A percentile compares a stretch with the other conserved stretches of the same genome.
Evolutionary conservation across 2,888 invertebrate species (phyloP).

Genomic region (Xestia c-nigrum): DNA sequence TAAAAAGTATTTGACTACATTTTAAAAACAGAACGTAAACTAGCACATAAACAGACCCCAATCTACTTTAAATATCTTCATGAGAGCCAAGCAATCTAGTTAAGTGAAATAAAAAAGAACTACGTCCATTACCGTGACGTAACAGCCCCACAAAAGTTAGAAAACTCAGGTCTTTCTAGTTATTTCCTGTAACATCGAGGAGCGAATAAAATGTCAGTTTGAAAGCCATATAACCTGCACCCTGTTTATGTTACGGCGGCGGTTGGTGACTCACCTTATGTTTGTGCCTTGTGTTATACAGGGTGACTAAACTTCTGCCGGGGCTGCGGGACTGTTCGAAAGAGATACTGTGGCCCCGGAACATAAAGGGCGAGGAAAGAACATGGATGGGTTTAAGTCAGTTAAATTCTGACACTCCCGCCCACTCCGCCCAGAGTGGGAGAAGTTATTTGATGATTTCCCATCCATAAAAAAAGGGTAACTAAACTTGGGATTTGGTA

Average conservation of each 20-base stretch:
- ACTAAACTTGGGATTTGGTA: background rate
- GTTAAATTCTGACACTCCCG: no score
- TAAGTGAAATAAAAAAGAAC: slow-evolving; percentile 48
- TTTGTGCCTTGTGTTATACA: slow-evolving; percentile 19
- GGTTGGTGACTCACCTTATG: slow-evolving; percentile 63
- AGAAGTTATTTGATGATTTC: no score
- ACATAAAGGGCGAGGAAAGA: no score
- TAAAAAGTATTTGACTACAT: background rate
- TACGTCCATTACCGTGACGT: slow-evolving; percentile 50
- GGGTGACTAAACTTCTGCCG: slow-evolving; percentile 12
- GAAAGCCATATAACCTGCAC: slow-evolving; percentile 67
- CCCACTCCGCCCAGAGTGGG: no score
- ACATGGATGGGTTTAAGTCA: no score
- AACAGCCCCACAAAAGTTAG: slow-evolving; percentile 31
- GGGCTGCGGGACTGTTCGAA: no score
- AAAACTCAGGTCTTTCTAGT: slow-evolving; percentile 46
- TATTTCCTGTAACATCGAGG: slow-evolving; percentile 66
- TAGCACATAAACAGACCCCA: background rate
- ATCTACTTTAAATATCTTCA: slow-evolving; percentile 32
- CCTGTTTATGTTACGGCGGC: slow-evolving; percentile 70
- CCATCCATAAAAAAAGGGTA: slow-evolving; percentile 2
- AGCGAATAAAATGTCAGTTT: slow-evolving; percentile 64
- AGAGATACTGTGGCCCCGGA: no score
- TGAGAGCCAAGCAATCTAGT: slow-evolving; percentile 26
- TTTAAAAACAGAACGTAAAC: slow-evolving; percentile 17